Percentiles rank a stretch among this genome's conserved stretches.
Conservation (phyloP, 2,888 invertebrate genomes). For the Dastarcus helophoroides region DNA sequence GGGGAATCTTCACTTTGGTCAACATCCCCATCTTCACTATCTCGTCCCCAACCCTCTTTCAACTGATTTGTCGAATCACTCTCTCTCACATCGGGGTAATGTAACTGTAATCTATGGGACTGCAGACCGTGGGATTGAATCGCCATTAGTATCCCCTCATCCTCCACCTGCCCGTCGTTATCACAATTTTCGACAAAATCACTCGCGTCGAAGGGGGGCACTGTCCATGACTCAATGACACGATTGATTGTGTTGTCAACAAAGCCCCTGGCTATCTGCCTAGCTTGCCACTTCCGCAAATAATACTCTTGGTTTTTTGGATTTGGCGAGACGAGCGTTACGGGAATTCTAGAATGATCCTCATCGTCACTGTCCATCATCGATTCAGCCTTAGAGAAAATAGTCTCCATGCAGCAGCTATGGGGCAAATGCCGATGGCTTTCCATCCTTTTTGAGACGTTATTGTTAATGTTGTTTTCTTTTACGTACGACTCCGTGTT, state of each 20-base stretch:
- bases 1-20: constrained; percentile 14
- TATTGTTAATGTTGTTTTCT: constrained; percentile 13
- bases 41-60: too few species aligned
- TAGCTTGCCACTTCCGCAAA: constrained; percentile 51
- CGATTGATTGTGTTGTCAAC: constrained; percentile 60
- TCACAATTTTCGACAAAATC: constrained; percentile 45
- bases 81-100: too few species aligned
- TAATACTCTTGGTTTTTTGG: constrained; percentile 30
- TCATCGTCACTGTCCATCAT: constrained; percentile 14
- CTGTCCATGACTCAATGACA: constrained; percentile 50
- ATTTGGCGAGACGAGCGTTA: constrained; percentile 22
- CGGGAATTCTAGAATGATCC: constrained; percentile 20
- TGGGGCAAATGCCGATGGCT: constrained; percentile 14
- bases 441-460: constrained; percentile 8
- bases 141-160: constrained; percentile 63
- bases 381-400: constrained; percentile 22
- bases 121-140: constrained; percentile 60
- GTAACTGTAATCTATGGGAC: too few species aligned
- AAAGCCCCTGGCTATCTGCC: constrained; percentile 53
- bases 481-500: constrained; percentile 8
- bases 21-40: background rate
- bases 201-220: constrained; percentile 41
- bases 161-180: constrained; percentile 49
- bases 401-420: constrained; percentile 25
- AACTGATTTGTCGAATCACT: too few species aligned